Percentiles rank a stretch among this genome's conserved stretches.
phyloP scores from a whole-genome alignment of 1,140 invertebrate genomes.

The Adelges cooleyi region DNA sequence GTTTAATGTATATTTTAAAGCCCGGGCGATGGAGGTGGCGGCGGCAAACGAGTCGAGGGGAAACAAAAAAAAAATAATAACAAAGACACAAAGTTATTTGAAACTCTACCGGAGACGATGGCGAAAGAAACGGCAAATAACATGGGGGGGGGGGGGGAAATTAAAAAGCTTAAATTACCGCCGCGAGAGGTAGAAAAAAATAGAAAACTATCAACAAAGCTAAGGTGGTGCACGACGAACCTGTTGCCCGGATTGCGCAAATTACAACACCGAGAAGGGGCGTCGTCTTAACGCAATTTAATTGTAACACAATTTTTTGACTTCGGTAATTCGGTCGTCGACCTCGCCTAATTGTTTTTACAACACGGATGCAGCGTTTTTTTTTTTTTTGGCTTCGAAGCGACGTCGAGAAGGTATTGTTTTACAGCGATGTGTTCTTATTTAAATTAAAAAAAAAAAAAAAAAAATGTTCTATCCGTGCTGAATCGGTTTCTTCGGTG shows the following conservation, averaged over 20 bases:
- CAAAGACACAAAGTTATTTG: neutral
- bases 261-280: constrained; percentile 7
- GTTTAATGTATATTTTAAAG: neutral
- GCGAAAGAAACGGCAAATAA: neutral
- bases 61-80: neutral
- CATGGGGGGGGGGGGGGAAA: no score
- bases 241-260: constrained; percentile 11
- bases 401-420: no score
- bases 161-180: constrained; percentile 9
- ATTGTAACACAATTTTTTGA: constrained; percentile 11
- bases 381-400: no score
- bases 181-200: neutral
- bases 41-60: neutral
- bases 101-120: neutral
- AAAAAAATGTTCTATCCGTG: no score
- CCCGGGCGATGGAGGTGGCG: neutral
- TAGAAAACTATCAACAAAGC: no score
- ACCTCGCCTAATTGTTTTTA: constrained; percentile 13
- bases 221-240: neutral
- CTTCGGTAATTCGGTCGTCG: constrained; percentile 15
- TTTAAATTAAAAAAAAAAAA: no score
- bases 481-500: no score
- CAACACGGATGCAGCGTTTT: neutral
- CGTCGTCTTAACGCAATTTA: constrained; percentile 22
- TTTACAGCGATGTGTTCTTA: no score